Conservation (phyloP, 2,888 invertebrate genomes). For the Sympetrum striolatum region DNA sequence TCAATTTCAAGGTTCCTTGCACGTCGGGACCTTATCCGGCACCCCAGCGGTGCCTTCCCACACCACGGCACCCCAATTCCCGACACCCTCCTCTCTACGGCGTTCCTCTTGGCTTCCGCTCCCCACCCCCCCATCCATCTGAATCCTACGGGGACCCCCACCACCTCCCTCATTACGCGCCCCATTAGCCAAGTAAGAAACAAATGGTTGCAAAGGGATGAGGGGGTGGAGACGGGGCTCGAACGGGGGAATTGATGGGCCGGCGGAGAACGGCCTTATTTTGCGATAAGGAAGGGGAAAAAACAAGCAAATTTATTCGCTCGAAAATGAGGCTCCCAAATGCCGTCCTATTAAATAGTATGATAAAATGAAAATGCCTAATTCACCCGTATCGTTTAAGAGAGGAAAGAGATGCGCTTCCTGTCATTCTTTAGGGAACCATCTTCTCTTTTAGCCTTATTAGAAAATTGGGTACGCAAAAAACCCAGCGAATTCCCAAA, state of each 20-base stretch:
- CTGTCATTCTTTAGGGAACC: too few relatives aligned
- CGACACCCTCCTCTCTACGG: conserved; percentile 34
- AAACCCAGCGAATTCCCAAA: too few relatives aligned
- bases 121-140: not conserved
- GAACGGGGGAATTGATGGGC: not conserved
- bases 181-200: conserved; percentile 61
- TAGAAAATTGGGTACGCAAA: too few relatives aligned
- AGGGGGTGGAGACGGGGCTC: not conserved
- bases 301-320: not conserved
- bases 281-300: not conserved
- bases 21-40: conserved; percentile 46
- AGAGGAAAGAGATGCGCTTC: too few relatives aligned
- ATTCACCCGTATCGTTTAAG: too few relatives aligned
- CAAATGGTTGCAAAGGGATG: conserved; percentile 59
- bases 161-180: conserved; percentile 58
- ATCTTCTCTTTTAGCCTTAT: too few relatives aligned
- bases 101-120: conserved; percentile 4
- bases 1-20: conserved; percentile 51
- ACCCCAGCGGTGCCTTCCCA: not conserved
- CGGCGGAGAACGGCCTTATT: too few relatives aligned
- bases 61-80: conserved; percentile 13
- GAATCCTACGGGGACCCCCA: not conserved
- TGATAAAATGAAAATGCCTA: not conserved
- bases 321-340: too few relatives aligned
- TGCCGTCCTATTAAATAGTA: not conserved